Evolutionary conservation across 2,888 invertebrate genomes (phyloP), one percentile per base, ranked within the genome.

Genomic region (Rhimphoctona megacephalus): DNA sequence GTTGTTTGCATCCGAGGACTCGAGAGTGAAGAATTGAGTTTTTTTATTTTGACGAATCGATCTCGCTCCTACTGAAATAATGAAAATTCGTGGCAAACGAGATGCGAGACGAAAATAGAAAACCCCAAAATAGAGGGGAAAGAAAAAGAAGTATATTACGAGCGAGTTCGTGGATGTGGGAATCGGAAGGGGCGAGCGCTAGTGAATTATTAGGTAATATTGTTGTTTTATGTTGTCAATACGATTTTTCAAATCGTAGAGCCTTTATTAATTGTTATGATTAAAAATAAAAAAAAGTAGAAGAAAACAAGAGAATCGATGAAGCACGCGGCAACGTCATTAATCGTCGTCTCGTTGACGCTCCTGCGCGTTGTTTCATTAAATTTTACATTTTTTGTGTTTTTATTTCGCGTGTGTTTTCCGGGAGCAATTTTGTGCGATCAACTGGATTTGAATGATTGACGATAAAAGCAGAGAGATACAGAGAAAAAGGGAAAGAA

Each of bases 161-260:
- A 80, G 70, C 79, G 83, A 84, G 69, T 70, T 69, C 77, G 69
- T 81, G 57, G 30, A 81, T 74, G 69, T 11, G 78, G 74, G 64
- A 76, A 66, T 52, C 33, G 33, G 72, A 82, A 57, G 70, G 43
- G 61, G 79, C 81, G 81, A 85, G 87, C 79, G 85, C 89, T 92
- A 92, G 91, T 88, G 87, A 93, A 92, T 92, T 92, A 92, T 92
- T 93, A 93, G 92, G 88, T 91, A 89, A 92, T 92, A 91, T 92
- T 92, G 92, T 92, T 92, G 92, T 92, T 91, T 92, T 93, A 91
- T 91, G 91, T 92, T 92, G 89, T 92, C 90, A 86, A 89, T 90
- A 90, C 92, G 90, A 91, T 91, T 86, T 81, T 57, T 79, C 86
- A 88, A 89, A 91, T 92, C 91, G 90, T 90, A 90, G 88, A 90